Percentiles rank a stretch among this genome's conserved stretches.
phyloP scores from a whole-genome alignment of 2,113 vertebrate genomes.

The Loxodonta africana region DNA sequence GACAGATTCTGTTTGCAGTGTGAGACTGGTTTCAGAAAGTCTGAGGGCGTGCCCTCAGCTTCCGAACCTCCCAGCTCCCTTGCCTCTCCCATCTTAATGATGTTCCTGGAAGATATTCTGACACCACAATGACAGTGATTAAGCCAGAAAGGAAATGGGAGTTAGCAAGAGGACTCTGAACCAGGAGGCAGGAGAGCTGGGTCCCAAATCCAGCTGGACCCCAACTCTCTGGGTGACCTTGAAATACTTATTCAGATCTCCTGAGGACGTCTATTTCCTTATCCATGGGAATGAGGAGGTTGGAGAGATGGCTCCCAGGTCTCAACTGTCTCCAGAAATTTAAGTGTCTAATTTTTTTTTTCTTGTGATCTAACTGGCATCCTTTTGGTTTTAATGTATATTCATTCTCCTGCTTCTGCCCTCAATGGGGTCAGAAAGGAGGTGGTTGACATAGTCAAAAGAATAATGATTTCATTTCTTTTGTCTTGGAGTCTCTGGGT shows the following conservation, averaged over 20 bases:
- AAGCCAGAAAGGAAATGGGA: neutral
- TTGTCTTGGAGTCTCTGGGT: neutral
- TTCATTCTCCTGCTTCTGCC: neutral
- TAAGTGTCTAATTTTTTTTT: neutral
- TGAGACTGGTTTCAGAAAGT: conserved; percentile 51
- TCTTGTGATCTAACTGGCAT: neutral
- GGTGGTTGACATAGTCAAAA: conserved; percentile 2
- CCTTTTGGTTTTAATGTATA: neutral
- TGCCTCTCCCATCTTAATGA: conserved; percentile 45
- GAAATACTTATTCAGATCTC: neutral
- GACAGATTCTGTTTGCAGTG: conserved; percentile 55
- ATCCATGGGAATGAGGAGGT: neutral
- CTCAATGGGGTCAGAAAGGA: neutral
- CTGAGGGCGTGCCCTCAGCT: neutral
- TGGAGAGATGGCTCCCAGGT: neutral
- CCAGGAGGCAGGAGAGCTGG: neutral
- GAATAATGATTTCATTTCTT: neutral
- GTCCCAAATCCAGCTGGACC: neutral
- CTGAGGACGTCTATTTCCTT: neutral
- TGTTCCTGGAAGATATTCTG: neutral
- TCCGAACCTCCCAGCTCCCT: neutral
- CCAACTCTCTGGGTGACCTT: neutral
- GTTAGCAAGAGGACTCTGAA: neutral
- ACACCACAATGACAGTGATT: accelerated
- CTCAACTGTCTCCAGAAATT: neutral